Percentiles rank a stretch among this genome's conserved stretches.
These are phyloP conservation scores for Apeira syringaria DNA, from an alignment of 2,888 invertebrate genomes.

Conservation along the genomic window DNA sequence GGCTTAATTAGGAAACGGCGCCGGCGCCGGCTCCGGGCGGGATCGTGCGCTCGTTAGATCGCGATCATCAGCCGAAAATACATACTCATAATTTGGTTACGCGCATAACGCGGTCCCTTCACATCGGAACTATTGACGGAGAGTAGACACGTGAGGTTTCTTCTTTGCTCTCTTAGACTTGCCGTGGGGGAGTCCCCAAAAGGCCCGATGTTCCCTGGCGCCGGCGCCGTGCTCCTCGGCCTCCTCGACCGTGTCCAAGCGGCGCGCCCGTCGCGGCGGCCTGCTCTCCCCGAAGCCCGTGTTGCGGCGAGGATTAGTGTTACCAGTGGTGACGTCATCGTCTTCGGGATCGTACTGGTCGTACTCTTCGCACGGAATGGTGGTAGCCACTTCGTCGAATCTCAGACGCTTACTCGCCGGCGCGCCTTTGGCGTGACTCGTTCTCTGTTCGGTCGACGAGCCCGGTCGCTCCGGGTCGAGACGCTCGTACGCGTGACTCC, in stretches of 20 bases:
- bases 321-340: slow-evolving; percentile 14
- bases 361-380: slow-evolving; percentile 38
- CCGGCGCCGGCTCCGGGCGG: slow-evolving; percentile 56
- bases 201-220: slow-evolving; percentile 47
- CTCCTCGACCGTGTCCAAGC: slow-evolving; percentile 33
- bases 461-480: slow-evolving; percentile 10
- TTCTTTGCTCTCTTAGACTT: slow-evolving; percentile 47
- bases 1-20: slow-evolving; percentile 81
- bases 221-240: slow-evolving; percentile 33
- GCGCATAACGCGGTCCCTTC: slow-evolving; percentile 11
- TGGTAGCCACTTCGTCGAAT: slow-evolving; percentile 53
- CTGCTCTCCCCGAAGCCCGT: slow-evolving; percentile 21
- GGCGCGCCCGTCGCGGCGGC: slow-evolving; percentile 9
- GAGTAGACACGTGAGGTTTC: slow-evolving; percentile 29
- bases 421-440: slow-evolving; percentile 7
- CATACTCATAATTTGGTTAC: slow-evolving; percentile 34
- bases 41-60: slow-evolving; percentile 37
- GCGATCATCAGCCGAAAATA: slow-evolving; percentile 31
- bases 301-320: slow-evolving; percentile 20
- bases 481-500: slow-evolving; percentile 41
- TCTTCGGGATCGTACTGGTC: slow-evolving; percentile 25
- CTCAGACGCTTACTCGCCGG: slow-evolving; percentile 46
- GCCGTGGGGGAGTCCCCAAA: slow-evolving; percentile 42
- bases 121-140: slow-evolving; percentile 21
- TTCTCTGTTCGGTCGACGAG: slow-evolving; percentile 4